Percentiles rank a stretch among this genome's conserved stretches.
These are phyloP conservation scores for Amia ocellicauda DNA, from an alignment of 2,113 vertebrate species.

Conservation along the genomic window DNA sequence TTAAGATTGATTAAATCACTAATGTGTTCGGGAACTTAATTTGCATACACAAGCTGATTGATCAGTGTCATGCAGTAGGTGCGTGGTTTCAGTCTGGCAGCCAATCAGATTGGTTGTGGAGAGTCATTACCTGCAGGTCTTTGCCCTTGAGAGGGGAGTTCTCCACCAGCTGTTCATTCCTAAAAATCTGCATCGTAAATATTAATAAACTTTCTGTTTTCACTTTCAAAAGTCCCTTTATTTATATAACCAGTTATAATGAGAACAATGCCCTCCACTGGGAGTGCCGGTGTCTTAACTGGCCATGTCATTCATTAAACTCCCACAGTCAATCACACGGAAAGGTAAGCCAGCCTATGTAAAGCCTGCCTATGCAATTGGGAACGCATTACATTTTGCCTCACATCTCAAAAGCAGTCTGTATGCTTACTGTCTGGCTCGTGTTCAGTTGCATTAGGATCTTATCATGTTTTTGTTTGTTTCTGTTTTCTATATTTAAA, in stretches of 20 bases:
- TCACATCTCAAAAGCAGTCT: too few species aligned
- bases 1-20: too few species aligned
- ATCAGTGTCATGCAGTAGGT: too few species aligned
- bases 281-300: background rate
- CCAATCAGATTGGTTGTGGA: conserved; percentile 21
- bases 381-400: too few species aligned
- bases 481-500: too few species aligned
- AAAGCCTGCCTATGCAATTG: conserved; percentile 14
- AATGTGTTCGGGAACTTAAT: too few species aligned
- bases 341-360: conserved; percentile 21
- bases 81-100: too few species aligned
- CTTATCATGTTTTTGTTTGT: too few species aligned
- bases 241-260: conserved; percentile 29
- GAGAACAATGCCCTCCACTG: conserved; percentile 20
- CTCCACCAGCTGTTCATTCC: conserved; percentile 17
- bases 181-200: conserved; percentile 17
- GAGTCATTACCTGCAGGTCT: conserved; percentile 18
- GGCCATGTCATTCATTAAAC: background rate
- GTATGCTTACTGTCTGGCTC: too few species aligned
- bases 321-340: background rate
- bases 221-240: conserved; percentile 18
- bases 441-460: too few species aligned
- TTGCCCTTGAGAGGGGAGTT: conserved; percentile 9
- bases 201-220: conserved; percentile 16
- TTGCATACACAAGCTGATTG: too few species aligned